phyloP scores from a whole-genome alignment of 2,797 vertebrate genomes.

The Poecilia wingei region DNA sequence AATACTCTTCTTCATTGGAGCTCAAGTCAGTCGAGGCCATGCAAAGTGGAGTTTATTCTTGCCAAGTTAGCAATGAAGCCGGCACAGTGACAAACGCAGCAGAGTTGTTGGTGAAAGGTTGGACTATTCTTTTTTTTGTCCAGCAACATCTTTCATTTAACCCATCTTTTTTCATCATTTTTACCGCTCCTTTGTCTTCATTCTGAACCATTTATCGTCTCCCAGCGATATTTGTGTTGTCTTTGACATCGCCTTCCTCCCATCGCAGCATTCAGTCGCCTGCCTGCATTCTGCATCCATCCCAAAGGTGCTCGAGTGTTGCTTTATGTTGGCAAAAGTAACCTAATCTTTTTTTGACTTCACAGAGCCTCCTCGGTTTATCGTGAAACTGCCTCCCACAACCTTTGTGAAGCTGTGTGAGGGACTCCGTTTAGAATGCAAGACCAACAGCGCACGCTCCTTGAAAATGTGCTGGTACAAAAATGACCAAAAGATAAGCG shows the following conservation, averaged over 20 bases:
- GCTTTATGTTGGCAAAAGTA: conserved; percentile 21
- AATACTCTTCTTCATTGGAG: conserved; percentile 86
- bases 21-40: conserved; percentile 86
- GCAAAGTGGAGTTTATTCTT: conserved; percentile 87
- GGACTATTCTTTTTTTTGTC: conserved; percentile 69
- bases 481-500: conserved; percentile 87
- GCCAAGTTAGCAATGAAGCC: conserved; percentile 91
- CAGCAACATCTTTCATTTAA: conserved; percentile 27
- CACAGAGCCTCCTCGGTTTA: conserved; percentile 94
- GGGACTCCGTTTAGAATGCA: conserved; percentile 88
- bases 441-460: conserved; percentile 84
- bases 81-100: conserved; percentile 87
- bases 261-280: conserved; percentile 9
- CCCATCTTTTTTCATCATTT: conserved; percentile 48
- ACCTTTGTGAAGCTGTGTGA: conserved; percentile 90
- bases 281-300: conserved; percentile 22
- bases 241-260: conserved; percentile 9
- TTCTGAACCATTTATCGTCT: conserved; percentile 19
- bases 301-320: conserved; percentile 11
- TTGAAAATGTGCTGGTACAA: conserved; percentile 91
- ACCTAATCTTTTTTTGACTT: conserved; percentile 65
- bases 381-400: conserved; percentile 88
- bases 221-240: conserved; percentile 32
- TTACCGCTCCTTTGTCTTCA: conserved; percentile 39
- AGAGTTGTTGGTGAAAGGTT: conserved; percentile 90